These are phyloP conservation scores for Lipophrys pholis DNA, from an alignment of 2,113 vertebrate genomes.

Conservation along the genomic window DNA sequence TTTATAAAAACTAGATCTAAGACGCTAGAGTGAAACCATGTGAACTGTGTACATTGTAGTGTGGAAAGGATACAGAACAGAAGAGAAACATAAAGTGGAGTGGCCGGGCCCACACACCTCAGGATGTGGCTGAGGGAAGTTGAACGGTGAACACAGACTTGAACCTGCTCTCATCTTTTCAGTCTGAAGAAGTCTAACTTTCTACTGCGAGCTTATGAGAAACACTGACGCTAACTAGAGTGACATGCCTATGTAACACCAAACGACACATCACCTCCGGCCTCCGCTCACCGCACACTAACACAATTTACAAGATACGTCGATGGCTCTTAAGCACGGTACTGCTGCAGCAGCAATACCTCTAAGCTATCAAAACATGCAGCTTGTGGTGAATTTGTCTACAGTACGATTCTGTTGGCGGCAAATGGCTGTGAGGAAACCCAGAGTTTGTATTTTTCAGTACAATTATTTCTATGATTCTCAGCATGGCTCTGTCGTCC, in stretches of 20 bases:
- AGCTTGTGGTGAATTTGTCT: constrained; percentile 70
- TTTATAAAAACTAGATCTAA: constrained; percentile 74
- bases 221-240: constrained; percentile 69
- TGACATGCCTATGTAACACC: constrained; percentile 80
- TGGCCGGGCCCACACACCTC: no score
- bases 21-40: constrained; percentile 58
- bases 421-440: constrained; percentile 56
- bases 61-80: constrained; percentile 65
- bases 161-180: constrained; percentile 61
- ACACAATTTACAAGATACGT: constrained; percentile 72
- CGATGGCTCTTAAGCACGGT: constrained; percentile 66
- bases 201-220: constrained; percentile 73
- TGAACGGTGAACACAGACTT: constrained; percentile 50
- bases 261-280: constrained; percentile 65
- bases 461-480: constrained; percentile 56
- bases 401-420: constrained; percentile 72
- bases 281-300: constrained; percentile 58
- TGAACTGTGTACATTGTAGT: constrained; percentile 61
- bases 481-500: constrained; percentile 67
- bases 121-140: constrained; percentile 21
- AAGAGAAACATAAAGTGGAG: constrained; percentile 61
- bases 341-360: constrained; percentile 64
- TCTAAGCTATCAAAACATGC: constrained; percentile 78
- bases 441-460: constrained; percentile 58
- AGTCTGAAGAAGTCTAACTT: constrained; percentile 58